Evolutionary conservation across 2,888 invertebrate genomes (phyloP), one percentile per base, ranked within the genome.

Genomic region (Melangyna quadrimaculata): DNA sequence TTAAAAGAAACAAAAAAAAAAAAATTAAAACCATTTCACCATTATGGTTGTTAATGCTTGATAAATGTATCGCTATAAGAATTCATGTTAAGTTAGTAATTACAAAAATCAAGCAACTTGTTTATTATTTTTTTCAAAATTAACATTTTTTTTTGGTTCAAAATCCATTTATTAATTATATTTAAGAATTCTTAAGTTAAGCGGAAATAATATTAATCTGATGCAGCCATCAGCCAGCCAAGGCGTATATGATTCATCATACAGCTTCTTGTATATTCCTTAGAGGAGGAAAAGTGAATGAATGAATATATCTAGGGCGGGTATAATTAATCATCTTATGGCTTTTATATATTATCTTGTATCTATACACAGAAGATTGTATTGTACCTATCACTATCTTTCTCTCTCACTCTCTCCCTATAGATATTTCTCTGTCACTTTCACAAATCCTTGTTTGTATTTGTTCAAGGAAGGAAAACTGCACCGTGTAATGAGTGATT

Each of bases 401-500:
- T 55, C 55, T 55, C 27, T 53, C 27, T 27, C 14, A 3, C 19
- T 3, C 8, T 10, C 27, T 27, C 27, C 6, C 27, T 27, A 6
- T 27, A 3, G 3, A 6, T n/a, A n/a, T n/a, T 32, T 32, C 9
- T 32, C 32, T 32, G 8, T 8, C 9, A 12, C 35, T 27, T 48
- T 9, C 0, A n/a, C n/a, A 17, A 19, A 32, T 57, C 32, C 19
- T 19, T 57, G 32, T 78, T 48, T 63, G 65, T 17, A 32, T 57
- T 57, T 61, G 43, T 59, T 79, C 77, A 72, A 77, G 77, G 73
- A 77, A 70, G 80, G 80, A 80, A 86, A 86, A 86, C 72, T 86
- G 86, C 86, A 86, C 69, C 86, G 81, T 86, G 86, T 81, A 81
- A 86, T 81, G 86, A 81, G 73, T 86, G 81, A 81, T 81, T 81